Evolutionary conservation across 1,140 invertebrate species (phyloP), one percentile per base, ranked within the genome.

Genomic region (Camponotus pennsylvanicus): DNA sequence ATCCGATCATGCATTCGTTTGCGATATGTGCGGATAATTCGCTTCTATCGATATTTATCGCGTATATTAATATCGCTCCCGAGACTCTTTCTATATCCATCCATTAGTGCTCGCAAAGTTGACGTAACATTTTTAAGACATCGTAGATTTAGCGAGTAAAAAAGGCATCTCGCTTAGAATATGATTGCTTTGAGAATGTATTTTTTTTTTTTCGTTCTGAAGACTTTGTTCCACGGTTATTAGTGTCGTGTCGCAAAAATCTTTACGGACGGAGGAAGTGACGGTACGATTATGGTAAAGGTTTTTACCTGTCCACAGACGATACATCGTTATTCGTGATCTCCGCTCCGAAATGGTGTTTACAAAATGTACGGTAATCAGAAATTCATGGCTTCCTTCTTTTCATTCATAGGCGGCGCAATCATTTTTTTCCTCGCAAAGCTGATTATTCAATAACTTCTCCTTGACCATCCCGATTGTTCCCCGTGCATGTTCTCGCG

Each of bases 321-420:
- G 63, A 18, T 66, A 32, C 63, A 49, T 42, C 9, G 55, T 63
- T 32, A 71, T 83, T 83, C 69, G 79, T 83, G 79, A 83, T 45
- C 55, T 83, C 69, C 40, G 55, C 69, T 75, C 40, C 69, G 69
- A 83, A 83, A 83, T 42, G 11, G 55, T 83, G 55, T 82, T 82
- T 82, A 83, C 55, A 49, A 49, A 83, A n/a, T 61, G 40, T 42
- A 61, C 79, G 69, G 40, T 34, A 75, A 83, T 83, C 69, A 83
- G 69, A 83, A 83, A 83, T 83, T 83, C 79, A 83, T 83, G 79
- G 79, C 79, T 83, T 83, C 79, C 79, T 75, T 63, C 79, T 83
- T 83, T 83, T 61, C 79, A 83, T 83, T 83, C 79, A 83, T 83
- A 83, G 79, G 55, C 69, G 49, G 55, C 27, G 69, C 55, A 49